A percentile compares a stretch with the other conserved stretches of the same genome.
phyloP scores from a whole-genome alignment of 2,888 invertebrate genomes.

The Hanleya hanleyi region DNA sequence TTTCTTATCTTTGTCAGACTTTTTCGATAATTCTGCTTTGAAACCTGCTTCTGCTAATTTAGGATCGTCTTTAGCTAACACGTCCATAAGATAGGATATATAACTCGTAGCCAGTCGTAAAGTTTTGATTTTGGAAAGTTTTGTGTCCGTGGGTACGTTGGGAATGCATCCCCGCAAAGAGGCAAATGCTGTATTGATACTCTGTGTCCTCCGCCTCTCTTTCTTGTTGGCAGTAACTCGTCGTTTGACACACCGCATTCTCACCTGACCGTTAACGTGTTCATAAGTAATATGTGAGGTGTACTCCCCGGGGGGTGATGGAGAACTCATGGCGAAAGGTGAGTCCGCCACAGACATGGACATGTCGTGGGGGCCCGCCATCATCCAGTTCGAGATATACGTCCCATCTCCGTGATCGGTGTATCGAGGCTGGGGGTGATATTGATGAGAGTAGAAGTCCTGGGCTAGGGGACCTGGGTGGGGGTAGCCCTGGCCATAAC shows the following conservation, averaged over 20 bases:
- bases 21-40: constrained; percentile 84
- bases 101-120: constrained; percentile 85
- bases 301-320: constrained; percentile 37
- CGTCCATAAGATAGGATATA: constrained; percentile 88
- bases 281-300: constrained; percentile 28
- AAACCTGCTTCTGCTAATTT: constrained; percentile 81
- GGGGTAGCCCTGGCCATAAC: constrained; percentile 58
- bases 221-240: constrained; percentile 91
- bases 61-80: constrained; percentile 86
- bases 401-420: constrained; percentile 48
- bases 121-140: constrained; percentile 95
- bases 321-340: constrained; percentile 36
- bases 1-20: constrained; percentile 58
- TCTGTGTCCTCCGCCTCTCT: constrained; percentile 91
- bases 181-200: constrained; percentile 96
- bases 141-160: constrained; percentile 96
- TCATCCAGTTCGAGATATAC: constrained; percentile 62
- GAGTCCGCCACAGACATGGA: constrained; percentile 51
- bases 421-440: constrained; percentile 51
- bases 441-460: constrained; percentile 46
- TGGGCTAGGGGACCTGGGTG: constrained; percentile 60
- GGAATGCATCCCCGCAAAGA: constrained; percentile 95
- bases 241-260: constrained; percentile 54
- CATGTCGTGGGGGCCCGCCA: constrained; percentile 45
- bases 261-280: neutral